Evolutionary conservation across 64 coral and sea anemone genomes (phyloP).

Genomic region (Montipora foliosa): DNA sequence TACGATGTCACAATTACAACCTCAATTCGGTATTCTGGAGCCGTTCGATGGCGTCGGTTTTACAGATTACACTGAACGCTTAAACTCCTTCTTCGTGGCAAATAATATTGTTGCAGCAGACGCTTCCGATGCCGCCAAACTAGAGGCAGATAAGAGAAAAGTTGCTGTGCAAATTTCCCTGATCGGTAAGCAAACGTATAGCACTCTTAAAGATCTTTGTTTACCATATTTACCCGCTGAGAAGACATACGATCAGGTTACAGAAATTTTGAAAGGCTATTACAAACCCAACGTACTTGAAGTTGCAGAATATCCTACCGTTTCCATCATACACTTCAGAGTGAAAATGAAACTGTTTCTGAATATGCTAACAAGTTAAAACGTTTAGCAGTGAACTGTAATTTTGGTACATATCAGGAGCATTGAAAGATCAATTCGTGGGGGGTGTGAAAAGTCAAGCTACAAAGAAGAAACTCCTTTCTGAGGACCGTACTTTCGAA

Average conservation of each 20-base stretch:
- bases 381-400: constrained; percentile 56
- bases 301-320: constrained; percentile 73
- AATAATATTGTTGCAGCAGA: constrained; percentile 65
- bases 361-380: constrained; percentile 76
- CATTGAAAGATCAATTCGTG: constrained; percentile 75
- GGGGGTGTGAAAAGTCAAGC: constrained; percentile 53
- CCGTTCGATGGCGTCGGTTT: constrained; percentile 54
- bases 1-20: neutral
- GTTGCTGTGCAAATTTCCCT: constrained; percentile 62
- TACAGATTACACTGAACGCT: constrained; percentile 40
- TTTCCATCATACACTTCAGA: constrained; percentile 66
- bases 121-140: constrained; percentile 27
- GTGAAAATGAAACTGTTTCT: constrained; percentile 65
- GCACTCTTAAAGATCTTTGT: constrained; percentile 66
- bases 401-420: constrained; percentile 75
- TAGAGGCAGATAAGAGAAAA: constrained; percentile 67
- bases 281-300: constrained; percentile 83
- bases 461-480: neutral
- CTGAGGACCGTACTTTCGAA: constrained; percentile 47
- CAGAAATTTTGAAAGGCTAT: constrained; percentile 30
- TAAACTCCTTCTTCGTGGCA: constrained; percentile 46
- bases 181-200: constrained; percentile 64
- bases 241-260: constrained; percentile 64
- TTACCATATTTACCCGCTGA: constrained; percentile 57
- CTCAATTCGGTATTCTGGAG: constrained; percentile 18